Evolutionary conservation across 2,888 invertebrate genomes (phyloP).

Genomic region (Dynastes hyllus): DNA sequence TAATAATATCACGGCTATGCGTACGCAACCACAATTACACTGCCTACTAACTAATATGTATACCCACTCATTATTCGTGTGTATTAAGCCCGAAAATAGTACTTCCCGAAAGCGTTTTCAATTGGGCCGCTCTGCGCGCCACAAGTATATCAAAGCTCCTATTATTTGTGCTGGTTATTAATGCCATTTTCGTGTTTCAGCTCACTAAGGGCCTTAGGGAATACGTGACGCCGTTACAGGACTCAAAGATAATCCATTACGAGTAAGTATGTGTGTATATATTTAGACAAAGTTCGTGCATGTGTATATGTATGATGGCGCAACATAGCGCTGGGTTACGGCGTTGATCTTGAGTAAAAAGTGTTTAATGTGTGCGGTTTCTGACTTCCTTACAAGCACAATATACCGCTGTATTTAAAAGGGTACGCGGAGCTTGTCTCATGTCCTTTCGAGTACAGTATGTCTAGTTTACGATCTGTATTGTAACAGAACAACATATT

Average conservation of each 20-base stretch:
- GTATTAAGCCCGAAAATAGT: slow-evolving; percentile 24
- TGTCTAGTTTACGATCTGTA: background rate
- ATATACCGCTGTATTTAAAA: background rate
- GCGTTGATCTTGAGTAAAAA: slow-evolving; percentile 18
- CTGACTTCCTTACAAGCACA: background rate
- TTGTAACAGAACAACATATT: background rate
- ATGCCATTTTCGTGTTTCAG: slow-evolving; percentile 54
- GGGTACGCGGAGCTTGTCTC: background rate
- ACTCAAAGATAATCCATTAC: slow-evolving; percentile 52
- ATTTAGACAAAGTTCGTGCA: slow-evolving; percentile 10
- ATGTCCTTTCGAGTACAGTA: background rate
- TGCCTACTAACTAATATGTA: background rate
- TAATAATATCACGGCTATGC: too few relatives aligned
- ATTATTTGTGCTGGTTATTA: slow-evolving; percentile 48
- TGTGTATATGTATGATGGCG: slow-evolving; percentile 11
- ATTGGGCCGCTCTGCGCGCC: slow-evolving; percentile 2
- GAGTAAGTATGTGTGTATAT: slow-evolving; percentile 48
- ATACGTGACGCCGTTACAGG: slow-evolving; percentile 52
- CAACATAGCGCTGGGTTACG: slow-evolving; percentile 2
- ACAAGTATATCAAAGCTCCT: slow-evolving; percentile 39
- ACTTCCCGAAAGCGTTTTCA: background rate
- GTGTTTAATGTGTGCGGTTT: slow-evolving; percentile 20
- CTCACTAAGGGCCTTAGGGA: slow-evolving; percentile 51
- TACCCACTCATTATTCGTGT: background rate
- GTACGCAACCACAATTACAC: too few relatives aligned